Percentiles rank a stretch among this genome's conserved stretches.
phyloP scores from a whole-genome alignment of 2,888 invertebrate genomes.

The Seira ritae region DNA sequence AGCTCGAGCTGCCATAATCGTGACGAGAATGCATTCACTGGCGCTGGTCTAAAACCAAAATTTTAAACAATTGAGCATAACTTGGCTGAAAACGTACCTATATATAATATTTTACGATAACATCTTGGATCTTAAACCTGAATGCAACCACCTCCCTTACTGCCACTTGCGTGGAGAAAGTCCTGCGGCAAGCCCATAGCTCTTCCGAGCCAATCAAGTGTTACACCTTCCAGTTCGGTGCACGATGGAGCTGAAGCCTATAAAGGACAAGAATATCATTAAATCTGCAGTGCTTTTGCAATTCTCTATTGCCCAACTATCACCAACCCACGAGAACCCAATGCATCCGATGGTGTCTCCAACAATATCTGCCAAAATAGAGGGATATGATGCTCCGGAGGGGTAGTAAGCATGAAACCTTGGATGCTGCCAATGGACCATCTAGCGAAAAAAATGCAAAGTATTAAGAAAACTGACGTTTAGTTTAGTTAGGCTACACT shows the following conservation, averaged over 20 bases:
- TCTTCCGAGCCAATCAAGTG: slow-evolving; percentile 95
- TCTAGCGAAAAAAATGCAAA: not conserved
- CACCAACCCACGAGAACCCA: slow-evolving; percentile 99
- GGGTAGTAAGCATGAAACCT: slow-evolving; percentile 99
- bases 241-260: slow-evolving; percentile 98
- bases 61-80: no score
- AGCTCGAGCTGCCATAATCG: slow-evolving; percentile 93
- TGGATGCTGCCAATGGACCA: slow-evolving; percentile 75
- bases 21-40: slow-evolving; percentile 95
- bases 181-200: slow-evolving; percentile 91
- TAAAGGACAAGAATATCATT: not conserved
- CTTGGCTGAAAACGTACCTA: no score
- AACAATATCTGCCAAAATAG: slow-evolving; percentile 98
- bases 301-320: no score
- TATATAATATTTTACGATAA: no score
- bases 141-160: slow-evolving; percentile 95
- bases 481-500: no score
- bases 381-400: slow-evolving; percentile 97
- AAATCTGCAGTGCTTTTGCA: no score
- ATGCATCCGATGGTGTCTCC: slow-evolving; percentile 97
- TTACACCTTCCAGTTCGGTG: slow-evolving; percentile 96
- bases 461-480: not conserved
- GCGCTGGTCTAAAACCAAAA: slow-evolving; percentile 90
- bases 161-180: slow-evolving; percentile 89
- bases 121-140: no score